These are phyloP conservation scores for Botrylloides violaceus DNA, from an alignment of 23 tunicate species.

Conservation along the genomic window DNA sequence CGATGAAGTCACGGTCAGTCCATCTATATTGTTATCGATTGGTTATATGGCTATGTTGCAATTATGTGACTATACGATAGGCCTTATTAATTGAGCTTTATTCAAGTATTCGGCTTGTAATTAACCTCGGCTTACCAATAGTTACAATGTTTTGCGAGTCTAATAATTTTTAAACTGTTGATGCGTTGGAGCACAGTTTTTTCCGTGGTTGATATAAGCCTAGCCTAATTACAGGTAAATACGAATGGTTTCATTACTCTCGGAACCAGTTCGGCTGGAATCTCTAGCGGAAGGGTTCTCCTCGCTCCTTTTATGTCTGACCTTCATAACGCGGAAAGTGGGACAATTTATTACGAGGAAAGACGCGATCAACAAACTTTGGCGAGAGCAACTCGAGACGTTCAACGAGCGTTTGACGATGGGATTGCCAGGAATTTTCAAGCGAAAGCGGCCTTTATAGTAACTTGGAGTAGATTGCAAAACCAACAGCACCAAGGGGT, in stretches of 20 bases:
- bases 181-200: too few relatives aligned
- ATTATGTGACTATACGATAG: too few relatives aligned
- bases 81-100: too few relatives aligned
- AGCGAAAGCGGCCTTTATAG: constrained; percentile 71
- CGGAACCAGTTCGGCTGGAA: constrained; percentile 15
- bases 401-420: constrained; percentile 43
- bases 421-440: constrained; percentile 44
- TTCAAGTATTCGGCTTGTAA: too few relatives aligned
- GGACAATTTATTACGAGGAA: constrained; percentile 58
- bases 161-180: too few relatives aligned
- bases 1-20: constrained; percentile 66
- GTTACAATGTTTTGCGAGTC: too few relatives aligned
- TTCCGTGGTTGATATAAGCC: too few relatives aligned
- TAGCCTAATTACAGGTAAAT: constrained; percentile 53
- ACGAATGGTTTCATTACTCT: constrained; percentile 78
- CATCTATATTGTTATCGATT: too few relatives aligned
- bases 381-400: constrained; percentile 51
- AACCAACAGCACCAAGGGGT: constrained; percentile 37
- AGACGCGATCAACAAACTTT: constrained; percentile 26
- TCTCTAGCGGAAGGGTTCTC: constrained; percentile 33
- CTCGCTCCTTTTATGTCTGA: constrained; percentile 78
- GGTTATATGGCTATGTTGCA: too few relatives aligned
- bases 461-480: constrained; percentile 63
- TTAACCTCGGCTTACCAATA: too few relatives aligned
- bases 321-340: constrained; percentile 41